phyloP scores from a whole-genome alignment of 1,140 invertebrate genomes.

The Stenopsyche tienmushanensis region DNA sequence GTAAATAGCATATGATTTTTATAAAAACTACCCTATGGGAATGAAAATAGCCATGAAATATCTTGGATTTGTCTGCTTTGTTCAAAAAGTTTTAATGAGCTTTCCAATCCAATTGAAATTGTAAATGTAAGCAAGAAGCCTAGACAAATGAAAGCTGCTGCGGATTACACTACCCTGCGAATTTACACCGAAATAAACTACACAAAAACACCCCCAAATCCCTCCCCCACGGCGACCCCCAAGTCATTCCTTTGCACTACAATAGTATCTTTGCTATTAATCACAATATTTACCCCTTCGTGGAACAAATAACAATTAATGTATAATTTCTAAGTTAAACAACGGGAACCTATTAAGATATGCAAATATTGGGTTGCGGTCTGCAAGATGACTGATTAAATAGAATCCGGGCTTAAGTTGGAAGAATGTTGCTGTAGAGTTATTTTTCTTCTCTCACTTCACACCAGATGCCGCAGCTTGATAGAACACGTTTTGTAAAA shows the following conservation, averaged over 20 bases:
- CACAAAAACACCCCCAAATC: neutral
- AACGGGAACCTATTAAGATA: constrained; percentile 22
- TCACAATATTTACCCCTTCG: neutral
- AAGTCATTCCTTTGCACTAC: neutral
- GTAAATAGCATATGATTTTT: no score
- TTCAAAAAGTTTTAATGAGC: constrained; percentile 16
- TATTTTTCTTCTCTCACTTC: neutral
- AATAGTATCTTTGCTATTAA: neutral
- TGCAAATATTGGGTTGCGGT: constrained; percentile 17
- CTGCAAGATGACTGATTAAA: constrained; percentile 16
- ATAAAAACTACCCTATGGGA: no score
- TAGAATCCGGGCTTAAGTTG: neutral
- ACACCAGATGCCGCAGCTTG: neutral
- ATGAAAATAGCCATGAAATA: no score
- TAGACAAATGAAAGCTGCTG: neutral
- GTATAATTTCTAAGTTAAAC: constrained; percentile 11
- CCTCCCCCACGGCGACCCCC: neutral
- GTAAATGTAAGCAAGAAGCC: neutral
- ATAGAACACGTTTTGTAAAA: constrained; percentile 2
- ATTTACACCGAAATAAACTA: neutral
- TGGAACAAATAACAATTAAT: constrained; percentile 25
- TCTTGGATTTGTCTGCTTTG: neutral
- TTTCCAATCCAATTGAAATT: constrained; percentile 14
- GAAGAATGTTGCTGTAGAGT: neutral
- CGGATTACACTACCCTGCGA: neutral